Conservation (phyloP, 2,888 invertebrate genomes). For the Drosophila emarginata region DNA sequence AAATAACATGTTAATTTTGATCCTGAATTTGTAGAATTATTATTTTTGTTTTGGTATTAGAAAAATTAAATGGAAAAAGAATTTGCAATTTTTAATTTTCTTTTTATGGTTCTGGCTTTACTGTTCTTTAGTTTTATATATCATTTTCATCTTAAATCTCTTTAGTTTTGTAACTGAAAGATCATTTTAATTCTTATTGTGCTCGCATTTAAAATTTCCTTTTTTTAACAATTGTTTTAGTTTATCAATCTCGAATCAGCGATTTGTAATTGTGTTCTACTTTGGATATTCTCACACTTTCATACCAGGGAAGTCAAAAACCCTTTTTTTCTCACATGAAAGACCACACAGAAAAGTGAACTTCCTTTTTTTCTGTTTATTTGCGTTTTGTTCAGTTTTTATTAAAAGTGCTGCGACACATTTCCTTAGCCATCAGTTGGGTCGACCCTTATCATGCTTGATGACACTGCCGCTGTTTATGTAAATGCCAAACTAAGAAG, state of each 20-base stretch:
- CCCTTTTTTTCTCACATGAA: conserved; percentile 40
- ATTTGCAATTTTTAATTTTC: too few relatives aligned
- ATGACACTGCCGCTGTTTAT: conserved; percentile 11
- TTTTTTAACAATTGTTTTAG: not conserved
- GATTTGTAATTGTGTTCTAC: conserved; percentile 2
- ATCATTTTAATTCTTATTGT: not conserved
- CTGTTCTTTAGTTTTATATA: too few relatives aligned
- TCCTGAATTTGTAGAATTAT: too few relatives aligned
- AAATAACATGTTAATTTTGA: too few relatives aligned
- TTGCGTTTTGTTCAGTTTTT: conserved; percentile 1
- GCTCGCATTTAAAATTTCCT: not conserved
- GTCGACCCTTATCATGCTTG: conserved; percentile 32
- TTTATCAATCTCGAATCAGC: not conserved
- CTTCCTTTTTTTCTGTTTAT: conserved; percentile 34
- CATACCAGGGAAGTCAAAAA: conserved; percentile 17
- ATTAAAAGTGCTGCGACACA: conserved; percentile 13
- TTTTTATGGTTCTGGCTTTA: too few relatives aligned
- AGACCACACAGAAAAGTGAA: conserved; percentile 29
- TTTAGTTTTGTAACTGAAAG: too few relatives aligned
- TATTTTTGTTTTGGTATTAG: too few relatives aligned
- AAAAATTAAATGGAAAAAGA: too few relatives aligned
- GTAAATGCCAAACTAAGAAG: conserved; percentile 29
- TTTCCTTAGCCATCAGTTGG: conserved; percentile 6
- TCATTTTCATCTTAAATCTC: too few relatives aligned
- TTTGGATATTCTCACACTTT: conserved; percentile 33